A percentile compares a stretch with the other conserved stretches of the same genome.
Evolutionary conservation across 2,888 invertebrate genomes (phyloP).

Genomic region (Junonia oenone): DNA sequence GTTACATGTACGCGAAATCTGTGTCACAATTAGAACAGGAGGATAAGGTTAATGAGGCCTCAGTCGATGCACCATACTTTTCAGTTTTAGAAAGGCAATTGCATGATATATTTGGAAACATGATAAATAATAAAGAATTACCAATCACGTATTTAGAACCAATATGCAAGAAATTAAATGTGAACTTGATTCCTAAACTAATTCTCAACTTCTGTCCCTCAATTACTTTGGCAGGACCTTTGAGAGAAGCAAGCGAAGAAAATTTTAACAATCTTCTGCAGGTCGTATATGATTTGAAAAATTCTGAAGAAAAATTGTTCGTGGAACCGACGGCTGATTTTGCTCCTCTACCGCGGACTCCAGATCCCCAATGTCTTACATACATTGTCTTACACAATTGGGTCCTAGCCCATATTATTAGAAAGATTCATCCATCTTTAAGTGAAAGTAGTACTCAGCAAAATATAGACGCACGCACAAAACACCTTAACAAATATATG

Average conservation of each 20-base stretch:
- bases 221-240: conserved; percentile 65
- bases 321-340: conserved; percentile 65
- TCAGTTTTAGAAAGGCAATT: conserved; percentile 74
- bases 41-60: conserved; percentile 45
- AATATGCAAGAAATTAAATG: conserved; percentile 83
- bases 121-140: conserved; percentile 83
- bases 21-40: conserved; percentile 73
- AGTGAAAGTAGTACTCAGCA: conserved; percentile 67
- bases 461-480: conserved; percentile 78
- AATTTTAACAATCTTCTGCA: conserved; percentile 62
- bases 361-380: conserved; percentile 77
- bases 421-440: conserved; percentile 80
- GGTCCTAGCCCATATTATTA: conserved; percentile 84
- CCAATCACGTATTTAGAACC: conserved; percentile 84
- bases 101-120: conserved; percentile 81
- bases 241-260: conserved; percentile 57
- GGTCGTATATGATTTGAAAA: conserved; percentile 63
- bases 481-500: conserved; percentile 80
- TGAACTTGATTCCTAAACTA: conserved; percentile 86
- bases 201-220: conserved; percentile 86
- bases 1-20: conserved; percentile 80
- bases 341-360: conserved; percentile 60
- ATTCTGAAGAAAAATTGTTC: conserved; percentile 69
- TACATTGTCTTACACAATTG: conserved; percentile 84
- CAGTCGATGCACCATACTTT: conserved; percentile 62